Evolutionary conservation across 92 coral and sea anemone genomes (phyloP).

Genomic region (Porites evermanni): DNA sequence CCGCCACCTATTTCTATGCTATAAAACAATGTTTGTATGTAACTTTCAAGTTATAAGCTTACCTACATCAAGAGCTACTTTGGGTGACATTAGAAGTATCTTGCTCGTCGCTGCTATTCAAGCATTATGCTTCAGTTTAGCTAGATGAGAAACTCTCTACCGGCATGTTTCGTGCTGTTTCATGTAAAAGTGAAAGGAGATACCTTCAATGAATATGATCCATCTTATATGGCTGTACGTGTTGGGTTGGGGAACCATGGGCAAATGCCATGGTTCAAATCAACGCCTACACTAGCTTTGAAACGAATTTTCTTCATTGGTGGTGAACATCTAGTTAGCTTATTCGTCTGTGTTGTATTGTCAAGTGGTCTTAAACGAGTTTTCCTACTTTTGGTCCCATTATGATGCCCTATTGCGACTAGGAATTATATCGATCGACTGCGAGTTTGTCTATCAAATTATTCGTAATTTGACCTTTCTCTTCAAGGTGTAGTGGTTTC

Average conservation of each 20-base stretch:
- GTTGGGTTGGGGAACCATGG: not conserved
- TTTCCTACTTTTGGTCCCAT: not conserved
- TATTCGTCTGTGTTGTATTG: not conserved
- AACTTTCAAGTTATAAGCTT: not conserved
- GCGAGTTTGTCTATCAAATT: constrained; percentile 9
- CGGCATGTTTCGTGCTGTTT: not conserved
- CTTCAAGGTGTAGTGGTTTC: not conserved
- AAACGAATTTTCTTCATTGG: not conserved
- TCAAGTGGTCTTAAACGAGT: not conserved
- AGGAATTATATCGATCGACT: constrained; percentile 8
- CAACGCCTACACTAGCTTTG: constrained; percentile 21
- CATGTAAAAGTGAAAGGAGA: constrained; percentile 23
- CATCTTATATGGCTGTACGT: not conserved
- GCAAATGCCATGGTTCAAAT: not conserved
- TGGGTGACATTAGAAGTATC: not conserved
- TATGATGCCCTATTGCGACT: not conserved
- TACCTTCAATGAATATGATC: not conserved
- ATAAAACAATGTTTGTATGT: constrained; percentile 20
- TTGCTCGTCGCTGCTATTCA: not conserved
- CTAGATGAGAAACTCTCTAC: not conserved
- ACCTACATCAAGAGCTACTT: not conserved
- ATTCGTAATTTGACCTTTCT: constrained; percentile 36
- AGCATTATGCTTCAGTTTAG: not conserved
- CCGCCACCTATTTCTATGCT: constrained; percentile 10
- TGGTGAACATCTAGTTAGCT: not conserved